Evolutionary conservation across 2,113 vertebrate species (phyloP), one percentile per base, ranked within the genome.

Genomic region (Protobothrops mucrosquamatus): DNA sequence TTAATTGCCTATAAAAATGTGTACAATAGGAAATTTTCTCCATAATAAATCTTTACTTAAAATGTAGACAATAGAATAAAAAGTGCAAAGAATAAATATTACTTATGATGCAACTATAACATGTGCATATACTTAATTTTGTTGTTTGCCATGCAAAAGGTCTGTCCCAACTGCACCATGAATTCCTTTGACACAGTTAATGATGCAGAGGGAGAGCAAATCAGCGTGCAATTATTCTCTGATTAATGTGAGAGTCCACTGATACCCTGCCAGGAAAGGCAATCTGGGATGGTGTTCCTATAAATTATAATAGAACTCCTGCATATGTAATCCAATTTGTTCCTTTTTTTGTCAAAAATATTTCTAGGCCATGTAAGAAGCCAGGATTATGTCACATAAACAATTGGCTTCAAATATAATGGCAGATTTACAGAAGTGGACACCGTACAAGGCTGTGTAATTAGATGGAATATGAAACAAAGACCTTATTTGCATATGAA

Each of bases 241-340:
- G 52, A 86, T 92, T 90, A 92, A 90, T 87, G 87, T 90, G 57
- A 94, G 85, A 92, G 87, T 74, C 18, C 81, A 86, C 88, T 20
- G 74, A 74, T 89, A 59, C 18, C 3, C 29, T 92, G 51, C 59
- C 89, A 57, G 59, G 81, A 39, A 87, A 90, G 48, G 57, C 39
- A 56, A 86, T 90, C 12, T 39, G 15, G 74, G 22, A 39, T 29
- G 9, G 55, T 74, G 15, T 87, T 87, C 81, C 88, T 26, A 39
- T 69, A 92, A 94, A 92, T 94, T 69, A 92, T 23, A 94, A 69
- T 26, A 3, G 56, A 90, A 88, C 20, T 56, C 24, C 81, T 74
- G 88, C 91, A 57, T 92, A 92, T 94, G 91, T 94, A 87, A 92
- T 92, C 57, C 88, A 92, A 92, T 92, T 90, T 94, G 91, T 89